Evolutionary conservation across 2,113 vertebrate species (phyloP), one percentile per base, ranked within the genome.

Genomic region (Anolis carolinensis): DNA sequence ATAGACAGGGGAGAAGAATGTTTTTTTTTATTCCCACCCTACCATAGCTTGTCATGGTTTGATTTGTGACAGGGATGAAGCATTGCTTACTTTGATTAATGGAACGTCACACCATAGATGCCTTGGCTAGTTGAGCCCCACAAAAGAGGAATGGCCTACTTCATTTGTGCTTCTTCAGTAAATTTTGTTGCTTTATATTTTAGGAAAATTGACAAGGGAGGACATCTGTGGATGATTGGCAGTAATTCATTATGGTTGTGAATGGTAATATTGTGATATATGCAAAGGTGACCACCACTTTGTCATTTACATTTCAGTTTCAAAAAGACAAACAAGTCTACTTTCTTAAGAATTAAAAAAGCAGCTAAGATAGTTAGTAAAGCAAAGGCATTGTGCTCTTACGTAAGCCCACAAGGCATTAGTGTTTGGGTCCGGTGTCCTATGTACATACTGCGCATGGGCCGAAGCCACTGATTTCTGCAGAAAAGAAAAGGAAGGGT

Each of bases 151-250:
- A 90, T 78, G 50, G 76, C 86, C 88, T 91, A 39, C 84, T 86
- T 79, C 88, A 82, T 87, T 93, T 82, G 88, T 92, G 89, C 79
- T 90, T 85, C 86, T 87, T 88, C 50, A 32, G 50, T 89, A 79
- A 89, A 92, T 74, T n/a, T 59, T 88, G 88, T 30, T 81, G 52
- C 77, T 84, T 93, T 86, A 86, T 82, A 81, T 68, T 85, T 90
- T 86, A 86, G 82, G 82, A 89, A 59, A 87, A 90, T 88, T 92
- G 89, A 70, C 78, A 71, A 74, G 77, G 27, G 7, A 44, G 76
- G 80, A 68, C 11, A 32, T 84, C 87, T 62, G 63, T 87, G 50
- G 32, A 4, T 6, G 71, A 82, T 39, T 81, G 62, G 39, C 78
- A 84, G 87, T 70, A 84, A 80, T 83, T 79, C 27, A 74, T 23